These are phyloP conservation scores for Perca fluviatilis DNA, from an alignment of 2,113 vertebrate species.

Conservation along the genomic window DNA sequence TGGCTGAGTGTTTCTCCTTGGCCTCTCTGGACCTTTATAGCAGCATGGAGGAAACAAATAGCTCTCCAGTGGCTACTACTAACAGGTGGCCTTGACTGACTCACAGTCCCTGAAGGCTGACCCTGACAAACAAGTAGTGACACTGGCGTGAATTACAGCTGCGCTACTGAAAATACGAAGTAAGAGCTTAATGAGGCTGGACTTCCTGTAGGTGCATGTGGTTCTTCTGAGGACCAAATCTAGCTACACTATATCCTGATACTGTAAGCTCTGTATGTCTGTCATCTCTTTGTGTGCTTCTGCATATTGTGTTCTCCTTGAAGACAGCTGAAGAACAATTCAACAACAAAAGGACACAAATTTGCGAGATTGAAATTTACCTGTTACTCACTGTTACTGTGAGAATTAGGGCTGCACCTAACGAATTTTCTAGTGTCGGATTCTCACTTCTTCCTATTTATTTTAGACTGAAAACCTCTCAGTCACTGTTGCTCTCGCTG, in stretches of 20 bases:
- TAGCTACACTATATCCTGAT: not conserved
- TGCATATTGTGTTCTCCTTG: not conserved
- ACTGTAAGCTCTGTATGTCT: not conserved
- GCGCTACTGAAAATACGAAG: conserved; percentile 30
- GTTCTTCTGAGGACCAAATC: conserved; percentile 14
- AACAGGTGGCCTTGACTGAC: conserved; percentile 71
- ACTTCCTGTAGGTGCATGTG: conserved; percentile 26
- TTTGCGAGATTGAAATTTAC: not conserved
- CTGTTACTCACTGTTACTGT: not conserved
- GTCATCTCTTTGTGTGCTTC: not conserved
- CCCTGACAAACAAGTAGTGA: conserved; percentile 54
- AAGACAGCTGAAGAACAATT: not conserved
- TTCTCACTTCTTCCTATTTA: conserved; percentile 15
- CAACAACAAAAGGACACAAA: not conserved
- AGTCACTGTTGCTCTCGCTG: not conserved
- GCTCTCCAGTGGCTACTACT: conserved; percentile 54
- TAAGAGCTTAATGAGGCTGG: conserved; percentile 25
- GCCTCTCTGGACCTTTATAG: conserved; percentile 40
- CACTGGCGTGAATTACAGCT: conserved; percentile 36
- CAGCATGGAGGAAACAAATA: conserved; percentile 50
- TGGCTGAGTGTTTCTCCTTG: conserved; percentile 17
- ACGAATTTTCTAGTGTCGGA: conserved; percentile 2
- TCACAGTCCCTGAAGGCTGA: conserved; percentile 55
- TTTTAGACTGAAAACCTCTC: not conserved
- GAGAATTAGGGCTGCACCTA: not conserved